Evolutionary conservation across 2,797 vertebrate genomes (phyloP), one percentile per base, ranked within the genome.

Genomic region (Acanthis flammea): DNA sequence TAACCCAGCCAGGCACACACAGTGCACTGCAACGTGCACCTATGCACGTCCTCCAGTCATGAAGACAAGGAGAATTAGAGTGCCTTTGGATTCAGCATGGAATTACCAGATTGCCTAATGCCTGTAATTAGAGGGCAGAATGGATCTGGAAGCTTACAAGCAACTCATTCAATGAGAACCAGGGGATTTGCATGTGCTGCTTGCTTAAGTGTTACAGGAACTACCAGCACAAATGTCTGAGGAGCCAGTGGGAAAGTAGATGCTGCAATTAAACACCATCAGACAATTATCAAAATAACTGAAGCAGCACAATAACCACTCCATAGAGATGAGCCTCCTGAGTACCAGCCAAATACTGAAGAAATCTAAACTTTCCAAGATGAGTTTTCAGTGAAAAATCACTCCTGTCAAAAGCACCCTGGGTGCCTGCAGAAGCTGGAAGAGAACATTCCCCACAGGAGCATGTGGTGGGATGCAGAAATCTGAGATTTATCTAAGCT

Each of bases 91-190:
- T 89, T 67, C 92, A 91, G 37, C 81, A 60, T 39, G 30, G 90
- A 89, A 96, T 92, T 95, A 96, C 76, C 79, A 78, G 25, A 48
- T 94, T 94, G 87, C 87, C 72, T 86, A 94, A 96, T n/a, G 73
- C 72, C 57, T 75, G 81, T 97, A 97, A 97, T 97, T 97, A 97
- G 89, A 97, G 72, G 92, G 92, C 35, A 88, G 68, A 92, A 95
- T 57, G 81, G 91, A 91, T 17, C 44, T 78, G 72, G 94, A 91
- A 87, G 94, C 78, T 96, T 91, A 91, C 79, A 80, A 91, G 94
- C 89, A 89, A 41, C 87, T 89, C 24, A 12, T 89, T 94, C 89
- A 88, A 33, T 53, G 78, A 93, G 91, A 72, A 92, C 23, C 68
- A 44, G 47, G 75, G 72, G 89, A 96, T 94, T 83, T 94, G 88